Evolutionary conservation across 2,888 invertebrate species (phyloP), one percentile per base, ranked within the genome.

Genomic region (Stomorhina lunata): DNA sequence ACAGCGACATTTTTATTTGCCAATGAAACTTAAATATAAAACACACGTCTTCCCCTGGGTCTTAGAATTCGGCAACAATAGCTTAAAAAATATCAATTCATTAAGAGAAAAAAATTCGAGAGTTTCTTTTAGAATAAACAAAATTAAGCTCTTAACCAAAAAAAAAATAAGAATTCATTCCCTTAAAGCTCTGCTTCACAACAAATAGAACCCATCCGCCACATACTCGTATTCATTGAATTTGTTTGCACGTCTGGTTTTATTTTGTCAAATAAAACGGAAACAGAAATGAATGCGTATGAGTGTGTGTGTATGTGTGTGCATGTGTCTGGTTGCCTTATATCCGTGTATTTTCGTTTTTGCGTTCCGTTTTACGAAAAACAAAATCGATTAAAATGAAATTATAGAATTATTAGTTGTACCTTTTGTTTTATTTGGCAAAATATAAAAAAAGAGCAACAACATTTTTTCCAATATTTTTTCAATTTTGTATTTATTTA

Each of bases 241-340:
- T 48, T 17, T 72, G 48, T 72, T 72, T 72, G 25, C 17, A 17
- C 48, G 61, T 37, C 25, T 20, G 27, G 12, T 20, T 50, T 29
- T 29, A 68, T n/a, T n/a, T n/a, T 9, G 7, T 10, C 34, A 61
- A 48, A 48, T 27, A 50, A 72, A 27, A 20, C 4, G 34, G 27
- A 48, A 59, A 15, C 20, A 27, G 0, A 71, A n/a, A n/a, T n/a
- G 20, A 20, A 40, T 10, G 4, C 20, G n/a, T n/a, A n/a, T n/a
- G n/a, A n/a, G n/a, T n/a, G n/a, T n/a, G n/a, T n/a, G n/a, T n/a
- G n/a, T n/a, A n/a, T n/a, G n/a, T n/a, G n/a, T n/a, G n/a, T n/a
- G n/a, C n/a, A n/a, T n/a, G n/a, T n/a, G n/a, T n/a, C n/a, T n/a
- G n/a, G n/a, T n/a, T n/a, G n/a, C n/a, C n/a, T n/a, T n/a, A n/a